Base-by-base conservation (phyloP, 2,888 invertebrate genomes). In the Tetanocera ferruginea region DNA sequence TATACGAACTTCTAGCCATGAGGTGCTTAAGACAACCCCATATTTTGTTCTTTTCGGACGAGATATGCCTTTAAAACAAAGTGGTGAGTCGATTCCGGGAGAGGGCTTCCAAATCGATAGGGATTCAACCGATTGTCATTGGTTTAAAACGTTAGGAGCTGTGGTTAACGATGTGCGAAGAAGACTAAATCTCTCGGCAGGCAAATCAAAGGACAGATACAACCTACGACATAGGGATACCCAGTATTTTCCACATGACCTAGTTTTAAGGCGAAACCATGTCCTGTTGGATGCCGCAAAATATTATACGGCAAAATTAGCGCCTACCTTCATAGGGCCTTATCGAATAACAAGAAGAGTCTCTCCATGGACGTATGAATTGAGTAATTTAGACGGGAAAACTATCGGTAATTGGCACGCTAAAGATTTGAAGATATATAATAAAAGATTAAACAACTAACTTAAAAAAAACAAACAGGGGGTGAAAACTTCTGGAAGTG, bases 1-100 rank as follows among this genome's bases (percentile, higher is more conserved):
- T 49, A 78, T 76, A 23, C 71, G 78, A 8, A 66, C 75, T 34
- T 19, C 51, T 3, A 37, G 60, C 17, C 78, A 78, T 49, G 76
- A 72, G 1, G 76, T 72, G 3, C 57, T 72, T 28, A 71, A 76
- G 9, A n/a, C n/a, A n/a, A n/a, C 74, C 4, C 67, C 73, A 19
- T 67, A 74, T 28, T 64, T 25, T 64, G 64, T 28, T 5, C 11
- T 11, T 64, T 64, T 64, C 55, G 6, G 49, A 49, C 14, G n/a
- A n/a, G n/a, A n/a, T n/a, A n/a, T n/a, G n/a, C n/a, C n/a, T n/a
- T n/a, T n/a, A n/a, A n/a, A n/a, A n/a, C n/a, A n/a, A n/a, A n/a
- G n/a, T n/a, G n/a, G n/a, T n/a, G n/a, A n/a, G n/a, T n/a, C n/a
- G n/a, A 9, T 49, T 49, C 8, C 6, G 6, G 49, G 6, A 49